Percentiles rank a stretch among this genome's conserved stretches.
phyloP scores from a whole-genome alignment of 2,797 vertebrate species.

The Psittacula echo region DNA sequence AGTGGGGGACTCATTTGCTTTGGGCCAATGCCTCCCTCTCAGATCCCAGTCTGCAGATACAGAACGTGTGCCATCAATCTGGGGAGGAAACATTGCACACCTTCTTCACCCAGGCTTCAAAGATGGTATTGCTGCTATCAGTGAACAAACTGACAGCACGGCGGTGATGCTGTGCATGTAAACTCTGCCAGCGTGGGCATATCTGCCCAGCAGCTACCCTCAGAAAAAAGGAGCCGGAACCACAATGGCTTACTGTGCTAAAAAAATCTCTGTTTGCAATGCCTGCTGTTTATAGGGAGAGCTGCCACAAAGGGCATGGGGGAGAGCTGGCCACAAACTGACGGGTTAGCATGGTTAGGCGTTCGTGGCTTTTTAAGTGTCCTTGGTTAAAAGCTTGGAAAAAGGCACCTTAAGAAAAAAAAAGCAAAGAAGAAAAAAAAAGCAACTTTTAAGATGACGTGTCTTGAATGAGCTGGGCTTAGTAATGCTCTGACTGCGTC shows the following conservation, averaged over 20 bases:
- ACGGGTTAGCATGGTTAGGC: rapidly evolving
- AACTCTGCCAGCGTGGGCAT: neutral
- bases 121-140: neutral
- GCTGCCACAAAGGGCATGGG: rapidly evolving
- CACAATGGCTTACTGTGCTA: neutral
- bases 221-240: neutral
- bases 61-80: neutral
- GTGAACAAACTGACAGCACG: neutral
- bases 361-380: rapidly evolving
- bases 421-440: neutral
- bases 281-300: rapidly evolving
- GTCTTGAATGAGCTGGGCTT: conserved; percentile 15
- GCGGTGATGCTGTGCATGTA: neutral
- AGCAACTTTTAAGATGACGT: conserved; percentile 6
- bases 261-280: neutral
- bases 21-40: neutral
- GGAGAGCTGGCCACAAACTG: neutral
- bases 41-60: neutral
- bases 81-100: neutral
- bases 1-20: neutral
- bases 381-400: neutral
- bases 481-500: neutral
- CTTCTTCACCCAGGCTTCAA: neutral
- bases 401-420: neutral
- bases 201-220: neutral